Base-by-base conservation (phyloP, 1,140 invertebrate genomes). In the Ruditapes philippinarum region DNA sequence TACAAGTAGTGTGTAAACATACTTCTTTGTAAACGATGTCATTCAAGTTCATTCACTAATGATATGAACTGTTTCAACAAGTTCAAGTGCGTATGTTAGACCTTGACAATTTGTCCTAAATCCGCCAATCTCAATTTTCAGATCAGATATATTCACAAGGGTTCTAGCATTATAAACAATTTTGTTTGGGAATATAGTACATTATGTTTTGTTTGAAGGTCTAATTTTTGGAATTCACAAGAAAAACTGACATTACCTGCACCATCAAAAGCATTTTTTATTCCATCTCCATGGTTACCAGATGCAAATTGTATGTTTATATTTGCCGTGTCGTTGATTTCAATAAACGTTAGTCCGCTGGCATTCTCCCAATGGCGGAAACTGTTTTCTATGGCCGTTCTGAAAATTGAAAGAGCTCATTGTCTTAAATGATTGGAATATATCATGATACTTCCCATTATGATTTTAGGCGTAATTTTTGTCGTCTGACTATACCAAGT, bases 281-380 rank as follows among this genome's bases (percentile, higher is more conserved):
- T 12, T 22, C 54, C 54, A 65, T 81, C 79, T 0, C 79, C 79
- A 81, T 81, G 79, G 36, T 60, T 22, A 62, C 79, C 79, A 28
- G 79, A 62, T 5, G 19, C 38, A 65, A 81, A 81, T 42, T 38
- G n/a, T 40, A 81, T 42, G 33, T 36, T 14, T 3, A 81, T 65
- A 40, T 81, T 54, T 38, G 79, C 54, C 14, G 45, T 45, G 19
- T 45, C 79, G 12, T 81, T 42, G n/a, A 12, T 62, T 38, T 81
- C 79, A 3, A 62, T 25, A 25, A 81, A 65, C n/a, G 17, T 51
- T 45, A 81, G n/a, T 4, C 36, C 31, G 25, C 79, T 81, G 11
- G 36, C 54, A 12, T 81, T 45, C 40, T 45, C 33, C 79, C 79
- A 81, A 0, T 17, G 79, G 9, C 36, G 79, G 4, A 81, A 40